Evolutionary conservation across 2,113 vertebrate genomes (phyloP).

Genomic region (Chloebia gouldiae): DNA sequence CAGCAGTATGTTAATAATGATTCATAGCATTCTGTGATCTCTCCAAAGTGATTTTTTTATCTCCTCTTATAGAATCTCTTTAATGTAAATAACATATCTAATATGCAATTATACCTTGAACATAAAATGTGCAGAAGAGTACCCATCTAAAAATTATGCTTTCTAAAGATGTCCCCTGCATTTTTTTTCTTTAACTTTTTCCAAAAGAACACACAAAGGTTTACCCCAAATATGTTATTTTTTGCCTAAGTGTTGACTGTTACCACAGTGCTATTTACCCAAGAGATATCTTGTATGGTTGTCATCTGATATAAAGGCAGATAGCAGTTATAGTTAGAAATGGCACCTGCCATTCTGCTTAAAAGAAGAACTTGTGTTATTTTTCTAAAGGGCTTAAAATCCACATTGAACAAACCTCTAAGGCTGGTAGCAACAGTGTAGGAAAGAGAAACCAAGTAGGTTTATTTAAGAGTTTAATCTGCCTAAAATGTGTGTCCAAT

Average conservation of each 20-base stretch:
- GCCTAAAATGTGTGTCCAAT: constrained; percentile 40
- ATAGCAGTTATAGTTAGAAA: constrained; percentile 32
- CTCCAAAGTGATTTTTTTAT: not conserved
- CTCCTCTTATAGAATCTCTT: not conserved
- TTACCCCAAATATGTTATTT: constrained; percentile 10
- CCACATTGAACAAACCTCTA: constrained; percentile 68
- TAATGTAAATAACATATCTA: not conserved
- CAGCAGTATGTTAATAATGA: not conserved
- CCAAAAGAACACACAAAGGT: not conserved
- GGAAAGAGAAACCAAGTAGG: constrained; percentile 6
- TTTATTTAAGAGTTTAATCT: constrained; percentile 60
- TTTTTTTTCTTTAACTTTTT: not conserved
- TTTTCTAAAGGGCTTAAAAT: constrained; percentile 67
- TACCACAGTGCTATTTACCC: not conserved
- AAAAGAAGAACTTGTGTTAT: constrained; percentile 72
- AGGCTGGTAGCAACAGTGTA: constrained; percentile 29
- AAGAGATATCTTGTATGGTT: not conserved
- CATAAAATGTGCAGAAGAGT: not conserved
- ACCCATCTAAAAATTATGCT: not conserved
- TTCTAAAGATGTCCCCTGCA: not conserved
- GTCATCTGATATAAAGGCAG: constrained; percentile 46
- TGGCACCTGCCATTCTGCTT: constrained; percentile 77
- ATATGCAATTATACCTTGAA: not conserved
- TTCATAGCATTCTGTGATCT: not conserved
- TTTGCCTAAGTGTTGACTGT: not conserved